Evolutionary conservation across 2,797 vertebrate species (phyloP).

Genomic region (Gymnoscopelus microlampas): DNA sequence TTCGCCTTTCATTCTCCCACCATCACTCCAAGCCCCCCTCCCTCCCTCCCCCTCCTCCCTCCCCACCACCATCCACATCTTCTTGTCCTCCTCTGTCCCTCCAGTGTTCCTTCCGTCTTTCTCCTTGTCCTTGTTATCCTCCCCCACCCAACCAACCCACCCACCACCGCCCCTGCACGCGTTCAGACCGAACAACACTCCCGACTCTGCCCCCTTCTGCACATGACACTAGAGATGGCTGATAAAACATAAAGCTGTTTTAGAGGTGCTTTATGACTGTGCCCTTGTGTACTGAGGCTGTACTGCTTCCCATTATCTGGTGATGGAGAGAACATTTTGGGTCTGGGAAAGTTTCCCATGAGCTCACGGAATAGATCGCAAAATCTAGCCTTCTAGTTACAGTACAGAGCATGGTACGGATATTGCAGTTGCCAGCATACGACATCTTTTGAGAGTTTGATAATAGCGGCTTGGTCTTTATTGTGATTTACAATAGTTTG

Average conservation of each 20-base stretch:
- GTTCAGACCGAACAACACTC: constrained; percentile 67
- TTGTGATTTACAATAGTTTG: constrained; percentile 19
- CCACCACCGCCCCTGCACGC: constrained; percentile 49
- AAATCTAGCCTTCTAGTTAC: constrained; percentile 43
- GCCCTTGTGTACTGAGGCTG: constrained; percentile 82
- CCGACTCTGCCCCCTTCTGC: constrained; percentile 49
- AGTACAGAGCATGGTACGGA: constrained; percentile 24
- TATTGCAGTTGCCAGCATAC: constrained; percentile 22
- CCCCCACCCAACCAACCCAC: background rate
- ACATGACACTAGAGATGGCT: constrained; percentile 77
- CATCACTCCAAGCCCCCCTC: constrained; percentile 9
- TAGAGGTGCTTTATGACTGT: constrained; percentile 76
- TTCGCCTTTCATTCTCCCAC: constrained; percentile 77
- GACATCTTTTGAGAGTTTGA: constrained; percentile 14
- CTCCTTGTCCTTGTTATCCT: constrained; percentile 69
- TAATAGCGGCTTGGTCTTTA: background rate
- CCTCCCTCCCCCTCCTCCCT: constrained; percentile 60
- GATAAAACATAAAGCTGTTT: constrained; percentile 80
- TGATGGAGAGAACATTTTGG: constrained; percentile 74
- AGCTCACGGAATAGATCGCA: constrained; percentile 55
- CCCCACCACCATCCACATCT: constrained; percentile 50
- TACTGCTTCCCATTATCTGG: constrained; percentile 71
- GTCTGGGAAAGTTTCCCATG: constrained; percentile 67
- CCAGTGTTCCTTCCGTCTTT: constrained; percentile 72
- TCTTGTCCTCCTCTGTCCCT: constrained; percentile 63